These are phyloP conservation scores for Caranx melampygus DNA, from an alignment of 2,113 vertebrate genomes.

Conservation along the genomic window DNA sequence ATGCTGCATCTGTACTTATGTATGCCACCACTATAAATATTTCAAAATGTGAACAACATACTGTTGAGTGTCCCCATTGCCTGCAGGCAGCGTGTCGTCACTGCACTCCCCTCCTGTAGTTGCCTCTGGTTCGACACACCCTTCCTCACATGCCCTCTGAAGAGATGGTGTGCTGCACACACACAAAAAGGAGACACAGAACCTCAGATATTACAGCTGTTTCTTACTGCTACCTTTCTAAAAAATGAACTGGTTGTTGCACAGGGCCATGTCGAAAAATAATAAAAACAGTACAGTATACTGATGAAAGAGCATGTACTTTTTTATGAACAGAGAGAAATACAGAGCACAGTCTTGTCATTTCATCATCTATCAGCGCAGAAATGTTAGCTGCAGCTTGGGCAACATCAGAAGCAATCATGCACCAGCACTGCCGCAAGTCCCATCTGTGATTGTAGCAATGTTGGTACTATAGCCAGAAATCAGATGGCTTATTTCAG, in stretches of 20 bases:
- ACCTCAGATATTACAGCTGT: slow-evolving; percentile 41
- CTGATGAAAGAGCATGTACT: slow-evolving; percentile 24
- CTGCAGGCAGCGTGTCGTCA: slow-evolving; percentile 72
- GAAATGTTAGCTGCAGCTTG: slow-evolving; percentile 62
- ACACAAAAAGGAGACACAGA: slow-evolving; percentile 52
- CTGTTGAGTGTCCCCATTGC: slow-evolving; percentile 73
- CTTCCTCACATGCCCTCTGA: slow-evolving; percentile 74
- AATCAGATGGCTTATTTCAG: slow-evolving; percentile 61
- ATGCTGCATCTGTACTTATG: background rate
- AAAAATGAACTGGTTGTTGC: slow-evolving; percentile 42
- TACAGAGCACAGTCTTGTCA: slow-evolving; percentile 29
- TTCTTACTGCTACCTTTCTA: slow-evolving; percentile 5
- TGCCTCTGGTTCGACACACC: slow-evolving; percentile 73
- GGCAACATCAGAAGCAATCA: slow-evolving; percentile 64
- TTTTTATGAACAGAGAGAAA: slow-evolving; percentile 23
- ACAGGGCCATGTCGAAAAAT: slow-evolving; percentile 28
- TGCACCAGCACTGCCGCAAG: slow-evolving; percentile 54
- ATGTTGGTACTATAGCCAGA: slow-evolving; percentile 54
- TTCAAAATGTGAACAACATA: slow-evolving; percentile 68
- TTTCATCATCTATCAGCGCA: slow-evolving; percentile 48
- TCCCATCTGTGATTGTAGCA: slow-evolving; percentile 69
- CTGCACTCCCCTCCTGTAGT: slow-evolving; percentile 70
- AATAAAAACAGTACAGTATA: slow-evolving; percentile 1
- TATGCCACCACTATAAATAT: background rate
- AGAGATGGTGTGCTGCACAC: slow-evolving; percentile 46